These are phyloP conservation scores for Agonum fuliginosum DNA, from an alignment of 2,888 invertebrate species.

Conservation along the genomic window DNA sequence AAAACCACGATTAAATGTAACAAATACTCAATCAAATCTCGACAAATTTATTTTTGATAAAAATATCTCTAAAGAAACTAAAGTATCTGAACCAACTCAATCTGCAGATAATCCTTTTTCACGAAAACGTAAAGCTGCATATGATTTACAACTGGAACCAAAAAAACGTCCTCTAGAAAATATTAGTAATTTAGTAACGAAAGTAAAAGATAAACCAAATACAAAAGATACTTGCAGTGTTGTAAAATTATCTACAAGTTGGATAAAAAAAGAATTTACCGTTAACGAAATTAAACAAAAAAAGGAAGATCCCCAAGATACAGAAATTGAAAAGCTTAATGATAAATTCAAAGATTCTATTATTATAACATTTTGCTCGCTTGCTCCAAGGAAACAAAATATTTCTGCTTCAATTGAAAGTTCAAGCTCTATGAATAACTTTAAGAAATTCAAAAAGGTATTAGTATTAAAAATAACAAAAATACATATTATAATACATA, in stretches of 20 bases:
- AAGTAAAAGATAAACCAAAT: neutral
- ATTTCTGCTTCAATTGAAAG: neutral
- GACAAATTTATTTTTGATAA: neutral
- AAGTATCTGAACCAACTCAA: neutral
- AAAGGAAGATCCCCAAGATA: slow-evolving; percentile 60
- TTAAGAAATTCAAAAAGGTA: slow-evolving; percentile 66
- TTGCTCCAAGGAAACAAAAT: slow-evolving; percentile 43
- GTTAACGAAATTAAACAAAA: slow-evolving; percentile 33
- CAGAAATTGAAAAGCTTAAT: slow-evolving; percentile 63
- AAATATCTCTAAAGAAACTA: neutral
- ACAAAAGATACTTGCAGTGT: neutral
- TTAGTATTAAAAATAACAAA: neutral
- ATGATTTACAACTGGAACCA: neutral
- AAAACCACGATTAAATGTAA: neutral
- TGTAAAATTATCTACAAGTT: neutral
- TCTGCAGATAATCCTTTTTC: slow-evolving; percentile 36
- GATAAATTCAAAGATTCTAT: slow-evolving; percentile 66
- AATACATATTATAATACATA: neutral
- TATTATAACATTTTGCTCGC: slow-evolving; percentile 62
- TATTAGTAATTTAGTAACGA: slow-evolving; percentile 28
- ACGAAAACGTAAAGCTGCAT: slow-evolving; percentile 39
- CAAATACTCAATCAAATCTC: neutral
- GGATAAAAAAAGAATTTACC: slow-evolving; percentile 58
- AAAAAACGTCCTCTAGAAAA: slow-evolving; percentile 41
- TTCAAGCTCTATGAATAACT: slow-evolving; percentile 61